These are phyloP conservation scores for Tryphoninae sp. DNA, from an alignment of 2,888 invertebrate species.

Conservation along the genomic window DNA sequence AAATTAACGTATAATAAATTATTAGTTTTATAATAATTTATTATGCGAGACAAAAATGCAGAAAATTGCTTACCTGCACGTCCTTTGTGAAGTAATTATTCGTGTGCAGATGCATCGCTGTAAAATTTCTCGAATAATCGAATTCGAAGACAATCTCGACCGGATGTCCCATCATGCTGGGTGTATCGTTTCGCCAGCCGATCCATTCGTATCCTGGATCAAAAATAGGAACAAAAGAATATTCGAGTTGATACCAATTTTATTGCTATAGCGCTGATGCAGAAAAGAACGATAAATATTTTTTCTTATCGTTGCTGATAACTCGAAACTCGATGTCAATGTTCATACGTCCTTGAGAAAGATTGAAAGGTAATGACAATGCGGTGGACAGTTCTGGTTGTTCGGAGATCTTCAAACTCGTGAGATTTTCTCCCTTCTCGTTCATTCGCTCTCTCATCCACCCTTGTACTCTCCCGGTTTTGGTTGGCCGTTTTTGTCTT, in stretches of 20 bases:
- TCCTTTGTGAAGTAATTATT: conserved; percentile 91
- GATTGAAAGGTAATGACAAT: not conserved
- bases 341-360: conserved; percentile 6
- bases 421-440: conserved; percentile 13
- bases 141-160: conserved; percentile 91
- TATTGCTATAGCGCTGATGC: not conserved
- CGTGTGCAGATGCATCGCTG: conserved; percentile 87
- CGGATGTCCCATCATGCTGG: conserved; percentile 84
- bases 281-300: not conserved
- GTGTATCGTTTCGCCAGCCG: conserved; percentile 89
- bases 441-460: not conserved
- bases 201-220: conserved; percentile 90
- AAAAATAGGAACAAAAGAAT: conserved; percentile 45
- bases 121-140: conserved; percentile 89
- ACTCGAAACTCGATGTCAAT: not conserved
- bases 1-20: no score
- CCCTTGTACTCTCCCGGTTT: conserved; percentile 5
- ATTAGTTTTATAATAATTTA: no score
- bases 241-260: not conserved
- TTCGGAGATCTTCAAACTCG: conserved; percentile 1
- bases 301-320: not conserved
- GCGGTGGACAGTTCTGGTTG: conserved; percentile 14
- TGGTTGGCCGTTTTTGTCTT: conserved; percentile 8
- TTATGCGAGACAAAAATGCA: not conserved
- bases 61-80: conserved; percentile 84